Conservation (phyloP, 2,888 invertebrate species). For the Tenodera sinensis region DNA sequence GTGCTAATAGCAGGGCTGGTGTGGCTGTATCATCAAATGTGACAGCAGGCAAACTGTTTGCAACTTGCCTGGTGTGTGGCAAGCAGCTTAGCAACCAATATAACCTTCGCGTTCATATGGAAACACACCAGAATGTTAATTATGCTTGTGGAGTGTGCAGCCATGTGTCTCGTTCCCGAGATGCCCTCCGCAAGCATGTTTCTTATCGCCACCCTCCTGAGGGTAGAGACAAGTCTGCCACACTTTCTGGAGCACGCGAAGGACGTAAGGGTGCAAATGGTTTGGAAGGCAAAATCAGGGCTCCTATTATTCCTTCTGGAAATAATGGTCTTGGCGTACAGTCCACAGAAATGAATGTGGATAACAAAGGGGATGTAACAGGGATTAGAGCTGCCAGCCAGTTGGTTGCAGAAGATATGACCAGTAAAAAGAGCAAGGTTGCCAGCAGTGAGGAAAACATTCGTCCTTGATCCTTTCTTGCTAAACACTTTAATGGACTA, state of each 20-base stretch:
- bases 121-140: constrained; percentile 83
- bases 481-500: background rate
- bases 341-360: background rate
- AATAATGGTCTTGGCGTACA: background rate
- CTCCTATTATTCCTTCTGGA: background rate
- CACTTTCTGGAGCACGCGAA: background rate
- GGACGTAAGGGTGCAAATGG: background rate
- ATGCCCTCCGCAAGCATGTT: constrained; percentile 83
- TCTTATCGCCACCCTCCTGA: constrained; percentile 75
- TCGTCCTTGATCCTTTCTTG: background rate
- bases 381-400: background rate
- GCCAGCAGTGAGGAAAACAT: background rate
- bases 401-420: background rate
- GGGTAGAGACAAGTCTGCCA: constrained; percentile 34
- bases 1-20: constrained; percentile 4
- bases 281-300: background rate
- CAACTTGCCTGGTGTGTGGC: constrained; percentile 78
- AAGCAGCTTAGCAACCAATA: constrained; percentile 88
- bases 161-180: constrained; percentile 82
- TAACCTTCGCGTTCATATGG: constrained; percentile 85
- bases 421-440: background rate
- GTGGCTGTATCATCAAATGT: background rate
- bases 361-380: background rate
- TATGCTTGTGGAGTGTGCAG: constrained; percentile 84
- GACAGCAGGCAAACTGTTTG: constrained; percentile 49